phyloP scores from a whole-genome alignment of 64 coral and sea anemone species.

The Stichodactyla mertensii region DNA sequence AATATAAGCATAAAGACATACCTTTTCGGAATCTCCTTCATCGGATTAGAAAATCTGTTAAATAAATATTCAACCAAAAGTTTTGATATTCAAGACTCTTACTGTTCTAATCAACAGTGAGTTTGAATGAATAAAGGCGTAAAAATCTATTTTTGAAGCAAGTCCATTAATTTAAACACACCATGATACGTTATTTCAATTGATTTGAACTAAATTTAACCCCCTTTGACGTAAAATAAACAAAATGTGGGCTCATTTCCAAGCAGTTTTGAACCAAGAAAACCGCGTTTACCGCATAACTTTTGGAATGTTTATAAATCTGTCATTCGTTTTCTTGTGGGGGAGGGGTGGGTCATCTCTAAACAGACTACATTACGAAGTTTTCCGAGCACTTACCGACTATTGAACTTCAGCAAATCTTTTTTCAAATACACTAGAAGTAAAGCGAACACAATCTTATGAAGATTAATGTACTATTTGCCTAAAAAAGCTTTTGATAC shows the following conservation, averaged over 20 bases:
- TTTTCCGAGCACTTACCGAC: not conserved
- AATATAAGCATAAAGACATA: not conserved
- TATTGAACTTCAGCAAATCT: not conserved
- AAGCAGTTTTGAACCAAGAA: not conserved
- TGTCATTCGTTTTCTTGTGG: not conserved
- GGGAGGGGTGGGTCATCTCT: not conserved
- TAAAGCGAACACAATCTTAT: no score
- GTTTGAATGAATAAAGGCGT: not conserved
- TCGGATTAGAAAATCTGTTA: not conserved
- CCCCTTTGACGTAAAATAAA: constrained; percentile 16
- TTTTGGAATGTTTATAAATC: constrained; percentile 21
- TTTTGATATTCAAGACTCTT: not conserved
- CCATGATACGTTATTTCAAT: not conserved
- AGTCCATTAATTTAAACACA: not conserved
- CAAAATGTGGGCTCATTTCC: constrained; percentile 10
- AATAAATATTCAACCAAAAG: not conserved
- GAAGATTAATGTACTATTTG: no score
- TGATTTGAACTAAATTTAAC: not conserved
- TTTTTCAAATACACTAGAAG: no score
- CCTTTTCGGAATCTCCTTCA: constrained; percentile 5
- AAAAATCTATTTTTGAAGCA: not conserved
- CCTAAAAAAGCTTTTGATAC: no score
- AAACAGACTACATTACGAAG: not conserved
- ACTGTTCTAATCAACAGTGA: not conserved
- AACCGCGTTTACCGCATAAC: constrained; percentile 23